Percentiles rank a stretch among this genome's conserved stretches.
Conservation (phyloP, 2,113 vertebrate genomes). For the Rhinolophus sinicus region DNA sequence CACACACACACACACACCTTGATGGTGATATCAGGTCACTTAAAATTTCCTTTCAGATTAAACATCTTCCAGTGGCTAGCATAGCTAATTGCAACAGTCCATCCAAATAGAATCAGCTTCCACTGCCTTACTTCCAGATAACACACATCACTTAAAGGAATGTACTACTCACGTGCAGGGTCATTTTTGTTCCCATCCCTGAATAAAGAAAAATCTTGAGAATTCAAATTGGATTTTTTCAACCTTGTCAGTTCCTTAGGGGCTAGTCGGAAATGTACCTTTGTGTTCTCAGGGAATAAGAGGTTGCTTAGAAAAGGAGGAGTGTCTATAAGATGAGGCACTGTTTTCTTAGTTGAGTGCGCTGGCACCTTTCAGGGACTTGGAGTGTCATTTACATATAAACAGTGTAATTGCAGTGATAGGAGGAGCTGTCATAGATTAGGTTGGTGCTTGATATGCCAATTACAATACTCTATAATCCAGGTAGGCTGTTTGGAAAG, state of each 20-base stretch:
- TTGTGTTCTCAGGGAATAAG: not conserved
- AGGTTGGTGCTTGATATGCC: constrained; percentile 27
- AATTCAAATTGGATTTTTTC: not conserved
- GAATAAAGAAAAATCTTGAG: not conserved
- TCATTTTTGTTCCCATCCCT: not conserved
- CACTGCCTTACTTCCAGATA: not conserved
- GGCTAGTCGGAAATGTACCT: not conserved
- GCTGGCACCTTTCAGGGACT: not conserved
- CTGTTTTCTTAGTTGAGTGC: not conserved
- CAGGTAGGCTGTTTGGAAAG: constrained; percentile 24
- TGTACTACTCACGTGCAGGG: accelerated
- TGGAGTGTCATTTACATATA: constrained; percentile 20
- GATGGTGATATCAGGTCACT: not conserved
- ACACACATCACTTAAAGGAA: not conserved
- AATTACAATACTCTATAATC: constrained; percentile 23
- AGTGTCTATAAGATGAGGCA: not conserved
- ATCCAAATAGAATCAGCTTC: not conserved
- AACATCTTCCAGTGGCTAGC: not conserved
- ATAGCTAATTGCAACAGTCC: not conserved
- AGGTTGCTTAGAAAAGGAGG: constrained; percentile 11
- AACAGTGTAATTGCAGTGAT: constrained; percentile 3
- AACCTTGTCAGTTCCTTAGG: not conserved
- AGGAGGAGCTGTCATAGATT: not conserved
- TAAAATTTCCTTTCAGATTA: constrained; percentile 19
- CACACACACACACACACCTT: not conserved